phyloP scores from a whole-genome alignment of 2,113 vertebrate species.

The Urocynchramus pylzowi region DNA sequence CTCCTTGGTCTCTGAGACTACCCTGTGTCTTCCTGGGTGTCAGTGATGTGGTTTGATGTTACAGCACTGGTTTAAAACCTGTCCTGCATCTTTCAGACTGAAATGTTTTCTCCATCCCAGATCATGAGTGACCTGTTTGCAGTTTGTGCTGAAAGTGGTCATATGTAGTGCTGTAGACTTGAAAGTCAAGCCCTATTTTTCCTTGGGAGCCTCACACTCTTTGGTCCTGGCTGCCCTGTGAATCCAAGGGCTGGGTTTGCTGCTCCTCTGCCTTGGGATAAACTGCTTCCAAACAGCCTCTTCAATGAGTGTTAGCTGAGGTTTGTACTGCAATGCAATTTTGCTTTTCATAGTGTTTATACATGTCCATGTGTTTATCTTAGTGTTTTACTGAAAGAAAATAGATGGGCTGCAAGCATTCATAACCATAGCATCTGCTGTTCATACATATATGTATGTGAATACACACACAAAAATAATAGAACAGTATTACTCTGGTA shows the following conservation, averaged over 20 bases:
- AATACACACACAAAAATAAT: not conserved
- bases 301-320: not conserved
- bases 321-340: not conserved
- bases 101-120: not conserved
- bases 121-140: not conserved
- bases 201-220: not conserved
- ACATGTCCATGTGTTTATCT: not conserved
- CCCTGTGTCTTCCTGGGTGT: not conserved
- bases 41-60: not conserved
- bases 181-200: not conserved
- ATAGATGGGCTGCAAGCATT: not conserved
- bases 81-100: not conserved
- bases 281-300: not conserved
- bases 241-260: not conserved
- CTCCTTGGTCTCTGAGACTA: not conserved
- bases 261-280: not conserved
- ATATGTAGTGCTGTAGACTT: not conserved
- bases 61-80: fast-evolving
- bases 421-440: not conserved
- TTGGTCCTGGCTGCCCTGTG: not conserved
- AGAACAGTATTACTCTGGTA: not conserved
- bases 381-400: not conserved
- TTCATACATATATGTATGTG: not conserved
- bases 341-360: not conserved
- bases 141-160: not conserved